Conservation (phyloP, 2,888 invertebrate genomes). For the Mythimna vitellina region DNA sequence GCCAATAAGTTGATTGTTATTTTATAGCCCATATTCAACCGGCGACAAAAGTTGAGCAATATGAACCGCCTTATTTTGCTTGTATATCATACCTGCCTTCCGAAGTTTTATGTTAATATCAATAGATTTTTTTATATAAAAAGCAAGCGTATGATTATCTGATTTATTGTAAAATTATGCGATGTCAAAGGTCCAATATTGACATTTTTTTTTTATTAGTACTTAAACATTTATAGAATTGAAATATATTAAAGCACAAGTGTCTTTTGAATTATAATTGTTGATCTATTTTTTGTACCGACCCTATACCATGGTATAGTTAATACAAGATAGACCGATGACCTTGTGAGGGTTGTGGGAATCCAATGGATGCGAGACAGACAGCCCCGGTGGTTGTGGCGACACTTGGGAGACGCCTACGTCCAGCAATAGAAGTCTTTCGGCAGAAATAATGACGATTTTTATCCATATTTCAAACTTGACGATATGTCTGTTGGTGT, state of each 20-base stretch:
- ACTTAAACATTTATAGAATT: not conserved
- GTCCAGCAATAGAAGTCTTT: too few relatives aligned
- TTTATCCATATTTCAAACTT: not conserved
- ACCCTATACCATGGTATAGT: not conserved
- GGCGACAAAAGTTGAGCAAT: slow-evolving; percentile 12
- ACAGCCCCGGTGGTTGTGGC: too few relatives aligned
- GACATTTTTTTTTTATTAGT: not conserved
- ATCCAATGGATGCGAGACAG: too few relatives aligned
- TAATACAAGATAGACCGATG: not conserved
- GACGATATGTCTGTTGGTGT: too few relatives aligned
- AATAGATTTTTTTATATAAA: not conserved
- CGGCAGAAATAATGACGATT: not conserved
- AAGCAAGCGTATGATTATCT: not conserved
- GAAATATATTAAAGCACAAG: not conserved
- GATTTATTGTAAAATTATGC: not conserved
- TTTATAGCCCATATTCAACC: not conserved
- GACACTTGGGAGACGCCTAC: too few relatives aligned
- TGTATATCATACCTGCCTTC: too few relatives aligned
- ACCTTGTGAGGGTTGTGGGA: too few relatives aligned
- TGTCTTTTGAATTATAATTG: not conserved
- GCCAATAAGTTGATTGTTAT: slow-evolving; percentile 10
- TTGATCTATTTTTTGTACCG: not conserved
- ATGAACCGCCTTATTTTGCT: not conserved
- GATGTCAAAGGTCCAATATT: not conserved
- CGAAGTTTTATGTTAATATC: not conserved